A percentile compares a stretch with the other conserved stretches of the same genome.
These are phyloP conservation scores for Pterois miles DNA, from an alignment of 2,797 vertebrate genomes.

Conservation along the genomic window DNA sequence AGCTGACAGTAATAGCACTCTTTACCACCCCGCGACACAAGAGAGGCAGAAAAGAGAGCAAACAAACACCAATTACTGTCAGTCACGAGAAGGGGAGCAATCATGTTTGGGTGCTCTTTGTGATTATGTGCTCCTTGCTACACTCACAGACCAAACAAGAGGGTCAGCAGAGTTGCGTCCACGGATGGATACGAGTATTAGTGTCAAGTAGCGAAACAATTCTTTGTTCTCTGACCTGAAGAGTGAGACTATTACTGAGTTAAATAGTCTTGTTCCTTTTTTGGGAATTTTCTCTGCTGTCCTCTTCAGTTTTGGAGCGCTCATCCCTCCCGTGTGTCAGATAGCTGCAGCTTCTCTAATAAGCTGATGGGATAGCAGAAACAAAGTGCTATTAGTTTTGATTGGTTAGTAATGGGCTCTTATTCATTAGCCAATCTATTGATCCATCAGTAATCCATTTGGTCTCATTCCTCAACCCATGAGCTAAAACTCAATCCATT, in stretches of 20 bases:
- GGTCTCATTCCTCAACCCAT: constrained; percentile 46
- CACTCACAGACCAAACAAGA: constrained; percentile 48
- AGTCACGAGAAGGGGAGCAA: constrained; percentile 45
- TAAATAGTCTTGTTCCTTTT: constrained; percentile 43
- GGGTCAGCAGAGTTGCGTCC: constrained; percentile 52
- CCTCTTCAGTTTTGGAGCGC: constrained; percentile 23
- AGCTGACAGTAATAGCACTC: constrained; percentile 72
- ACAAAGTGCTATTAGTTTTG: constrained; percentile 68
- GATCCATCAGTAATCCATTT: constrained; percentile 71
- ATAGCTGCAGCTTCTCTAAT: constrained; percentile 23
- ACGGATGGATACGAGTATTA: constrained; percentile 34
- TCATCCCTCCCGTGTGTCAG: background rate
- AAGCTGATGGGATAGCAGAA: constrained; percentile 46
- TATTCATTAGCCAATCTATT: constrained; percentile 68
- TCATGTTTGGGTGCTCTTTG: constrained; percentile 52
- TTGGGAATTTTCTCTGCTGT: constrained; percentile 24
- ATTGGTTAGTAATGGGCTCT: constrained; percentile 68
- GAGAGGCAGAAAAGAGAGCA: constrained; percentile 67
- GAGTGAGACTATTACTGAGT: constrained; percentile 29
- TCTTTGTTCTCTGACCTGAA: constrained; percentile 33
- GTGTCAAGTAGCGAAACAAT: constrained; percentile 52
- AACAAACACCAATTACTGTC: constrained; percentile 81
- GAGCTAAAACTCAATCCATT: constrained; percentile 71
- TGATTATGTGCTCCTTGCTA: constrained; percentile 48
- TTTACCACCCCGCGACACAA: constrained; percentile 64